phyloP scores from a whole-genome alignment of 2,888 invertebrate species.

The Andrena bucephala region DNA sequence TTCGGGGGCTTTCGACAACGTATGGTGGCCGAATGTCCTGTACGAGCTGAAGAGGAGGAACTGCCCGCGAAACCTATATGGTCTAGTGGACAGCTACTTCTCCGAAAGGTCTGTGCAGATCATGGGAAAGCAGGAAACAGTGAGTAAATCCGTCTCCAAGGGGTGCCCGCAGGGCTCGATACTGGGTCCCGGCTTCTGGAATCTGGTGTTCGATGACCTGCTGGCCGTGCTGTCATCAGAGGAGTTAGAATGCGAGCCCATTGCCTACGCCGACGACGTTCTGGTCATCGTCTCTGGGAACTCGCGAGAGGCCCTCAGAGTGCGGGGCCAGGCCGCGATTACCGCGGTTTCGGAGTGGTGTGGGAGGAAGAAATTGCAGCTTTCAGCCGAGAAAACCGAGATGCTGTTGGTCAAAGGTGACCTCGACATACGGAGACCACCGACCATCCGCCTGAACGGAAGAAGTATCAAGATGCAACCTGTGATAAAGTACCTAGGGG shows the following conservation, averaged over 20 bases:
- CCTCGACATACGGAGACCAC: too few species aligned
- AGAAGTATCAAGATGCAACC: too few species aligned
- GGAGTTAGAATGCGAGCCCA: neutral
- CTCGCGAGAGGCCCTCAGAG: too few species aligned
- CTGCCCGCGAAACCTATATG: neutral
- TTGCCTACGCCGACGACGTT: neutral
- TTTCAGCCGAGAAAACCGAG: too few species aligned
- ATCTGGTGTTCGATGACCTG: neutral
- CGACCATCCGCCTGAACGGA: too few species aligned
- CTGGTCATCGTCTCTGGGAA: too few species aligned
- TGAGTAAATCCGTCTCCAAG: neutral
- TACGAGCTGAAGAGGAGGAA: neutral
- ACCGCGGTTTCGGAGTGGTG: too few species aligned
- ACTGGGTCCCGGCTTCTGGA: neutral
- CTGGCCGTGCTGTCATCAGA: neutral
- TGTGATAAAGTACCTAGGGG: too few species aligned
- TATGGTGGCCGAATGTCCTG: neutral
- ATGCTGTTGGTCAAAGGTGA: too few species aligned
- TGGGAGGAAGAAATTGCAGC: too few species aligned
- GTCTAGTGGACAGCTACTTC: neutral
- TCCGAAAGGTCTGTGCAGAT: neutral
- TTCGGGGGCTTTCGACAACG: too few species aligned
- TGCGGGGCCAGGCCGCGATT: neutral
- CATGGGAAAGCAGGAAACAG: neutral
- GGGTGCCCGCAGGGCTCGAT: neutral